Percentiles rank a stretch among this genome's conserved stretches.
Conservation (phyloP, 2,888 invertebrate genomes). For the Scaptomyza tumidula region DNA sequence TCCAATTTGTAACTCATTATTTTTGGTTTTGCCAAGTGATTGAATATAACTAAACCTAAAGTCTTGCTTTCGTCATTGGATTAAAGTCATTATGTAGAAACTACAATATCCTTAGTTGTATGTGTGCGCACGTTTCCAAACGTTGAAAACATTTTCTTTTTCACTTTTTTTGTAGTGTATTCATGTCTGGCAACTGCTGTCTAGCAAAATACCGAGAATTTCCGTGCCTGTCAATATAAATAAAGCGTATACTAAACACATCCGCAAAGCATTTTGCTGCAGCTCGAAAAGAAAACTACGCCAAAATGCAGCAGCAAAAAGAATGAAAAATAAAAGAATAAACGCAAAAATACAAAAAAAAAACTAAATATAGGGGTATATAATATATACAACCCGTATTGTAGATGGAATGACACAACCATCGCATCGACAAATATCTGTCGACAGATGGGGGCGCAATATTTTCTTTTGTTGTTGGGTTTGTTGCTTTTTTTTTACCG, state of each 20-base stretch:
- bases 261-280: conserved; percentile 41
- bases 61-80: neutral
- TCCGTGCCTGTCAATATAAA: conserved; percentile 58
- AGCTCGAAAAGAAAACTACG: conserved; percentile 20
- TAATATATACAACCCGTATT: conserved; percentile 10
- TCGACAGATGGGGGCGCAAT: conserved; percentile 58
- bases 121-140: neutral
- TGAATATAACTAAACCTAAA: neutral
- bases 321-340: neutral
- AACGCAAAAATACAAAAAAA: conserved; percentile 1
- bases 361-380: conserved; percentile 2
- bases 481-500: neutral
- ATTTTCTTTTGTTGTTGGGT: conserved; percentile 27
- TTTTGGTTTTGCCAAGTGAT: neutral
- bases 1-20: neutral
- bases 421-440: conserved; percentile 36
- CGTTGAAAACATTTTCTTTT: conserved; percentile 7
- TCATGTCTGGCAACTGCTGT: conserved; percentile 29
- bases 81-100: neutral
- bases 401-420: conserved; percentile 37
- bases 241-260: conserved; percentile 55
- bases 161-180: neutral
- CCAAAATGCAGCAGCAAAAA: conserved; percentile 38
- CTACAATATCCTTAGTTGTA: neutral
- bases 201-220: conserved; percentile 26